A percentile compares a stretch with the other conserved stretches of the same genome.
Evolutionary conservation across 2,888 invertebrate species (phyloP).

Genomic region (Coelopa pilipes): DNA sequence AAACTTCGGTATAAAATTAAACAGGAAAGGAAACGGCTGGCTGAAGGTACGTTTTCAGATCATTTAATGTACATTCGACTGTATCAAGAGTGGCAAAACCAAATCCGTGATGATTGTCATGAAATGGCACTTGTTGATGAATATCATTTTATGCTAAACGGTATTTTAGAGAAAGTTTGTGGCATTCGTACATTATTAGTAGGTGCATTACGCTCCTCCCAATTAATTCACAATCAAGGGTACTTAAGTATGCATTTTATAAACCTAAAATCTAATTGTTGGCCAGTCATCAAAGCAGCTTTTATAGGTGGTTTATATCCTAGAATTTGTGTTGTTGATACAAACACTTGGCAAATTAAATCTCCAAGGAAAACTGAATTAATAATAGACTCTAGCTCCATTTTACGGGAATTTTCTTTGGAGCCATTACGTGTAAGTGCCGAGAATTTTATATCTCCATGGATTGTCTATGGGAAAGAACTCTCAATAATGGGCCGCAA

Average conservation of each 20-base stretch:
- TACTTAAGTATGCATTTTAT: constrained; percentile 78
- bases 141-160: constrained; percentile 77
- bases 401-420: constrained; percentile 43
- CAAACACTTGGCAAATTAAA: constrained; percentile 71
- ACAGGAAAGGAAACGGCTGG: constrained; percentile 69
- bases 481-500: constrained; percentile 71
- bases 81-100: constrained; percentile 78
- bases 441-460: constrained; percentile 74
- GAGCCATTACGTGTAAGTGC: constrained; percentile 33
- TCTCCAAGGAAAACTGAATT: constrained; percentile 69
- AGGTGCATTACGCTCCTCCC: constrained; percentile 76
- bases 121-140: constrained; percentile 71
- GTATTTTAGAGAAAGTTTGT: constrained; percentile 89
- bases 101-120: constrained; percentile 75
- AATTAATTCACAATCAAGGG: constrained; percentile 74
- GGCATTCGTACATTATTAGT: constrained; percentile 85
- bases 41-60: constrained; percentile 84
- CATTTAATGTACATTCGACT: constrained; percentile 86
- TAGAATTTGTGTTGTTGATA: constrained; percentile 79
- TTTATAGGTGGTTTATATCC: constrained; percentile 91
- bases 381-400: constrained; percentile 70
- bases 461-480: constrained; percentile 84
- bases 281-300: constrained; percentile 92
- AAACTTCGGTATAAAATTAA: constrained; percentile 56
- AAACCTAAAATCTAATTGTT: constrained; percentile 87